Conservation (phyloP, 2,797 vertebrate genomes). For the Dendrocincla tyrannina region DNA sequence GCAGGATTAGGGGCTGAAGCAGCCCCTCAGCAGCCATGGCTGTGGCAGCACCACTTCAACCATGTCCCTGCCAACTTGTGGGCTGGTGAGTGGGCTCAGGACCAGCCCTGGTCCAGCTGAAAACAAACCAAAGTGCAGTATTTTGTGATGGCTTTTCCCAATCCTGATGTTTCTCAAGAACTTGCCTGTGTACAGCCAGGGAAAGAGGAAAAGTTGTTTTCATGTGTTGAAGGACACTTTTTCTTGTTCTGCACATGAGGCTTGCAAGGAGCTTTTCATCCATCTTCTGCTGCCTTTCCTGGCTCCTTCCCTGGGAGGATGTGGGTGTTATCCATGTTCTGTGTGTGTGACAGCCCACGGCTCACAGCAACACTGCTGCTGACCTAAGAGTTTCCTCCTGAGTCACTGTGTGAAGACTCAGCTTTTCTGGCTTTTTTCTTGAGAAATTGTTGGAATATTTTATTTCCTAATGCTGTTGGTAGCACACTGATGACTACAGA, state of each 20-base stretch:
- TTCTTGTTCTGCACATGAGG: neutral
- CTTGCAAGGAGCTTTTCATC: neutral
- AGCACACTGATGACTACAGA: neutral
- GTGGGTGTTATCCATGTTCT: conserved; percentile 44
- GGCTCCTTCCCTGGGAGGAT: conserved; percentile 15
- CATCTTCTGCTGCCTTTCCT: neutral
- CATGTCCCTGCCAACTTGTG: neutral
- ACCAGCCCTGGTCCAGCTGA: neutral
- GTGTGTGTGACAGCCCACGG: neutral
- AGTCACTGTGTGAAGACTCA: conserved; percentile 5
- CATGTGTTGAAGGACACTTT: neutral
- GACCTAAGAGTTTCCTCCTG: conserved; percentile 45
- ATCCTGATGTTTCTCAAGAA: fast-evolving
- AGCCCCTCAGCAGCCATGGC: neutral
- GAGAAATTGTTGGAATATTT: neutral
- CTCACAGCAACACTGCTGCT: neutral
- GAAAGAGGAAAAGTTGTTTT: neutral
- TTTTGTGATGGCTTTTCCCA: neutral
- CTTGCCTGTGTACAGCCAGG: fast-evolving
- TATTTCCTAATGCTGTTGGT: neutral
- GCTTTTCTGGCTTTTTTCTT: conserved; percentile 18
- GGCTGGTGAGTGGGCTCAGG: neutral
- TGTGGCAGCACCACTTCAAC: neutral
- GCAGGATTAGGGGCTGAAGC: neutral
- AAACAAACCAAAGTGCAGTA: fast-evolving